Percentiles rank a stretch among this genome's conserved stretches.
Conservation (phyloP, 2,888 invertebrate species). For the Agonopterix subpropinquella region DNA sequence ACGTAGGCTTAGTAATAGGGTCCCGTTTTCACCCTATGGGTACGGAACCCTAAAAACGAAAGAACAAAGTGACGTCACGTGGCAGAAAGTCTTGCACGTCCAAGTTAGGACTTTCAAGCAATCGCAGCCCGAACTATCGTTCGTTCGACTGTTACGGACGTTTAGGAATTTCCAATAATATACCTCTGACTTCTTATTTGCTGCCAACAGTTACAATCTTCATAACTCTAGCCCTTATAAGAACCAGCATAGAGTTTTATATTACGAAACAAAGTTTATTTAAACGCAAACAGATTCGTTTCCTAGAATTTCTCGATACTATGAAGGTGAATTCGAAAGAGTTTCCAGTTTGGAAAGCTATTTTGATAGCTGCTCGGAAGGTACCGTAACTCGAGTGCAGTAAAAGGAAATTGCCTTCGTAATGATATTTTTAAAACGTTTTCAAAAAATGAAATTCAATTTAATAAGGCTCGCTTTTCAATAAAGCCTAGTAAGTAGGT, state of each 20-base stretch:
- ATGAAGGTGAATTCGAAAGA: conserved; percentile 63
- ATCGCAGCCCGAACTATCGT: conserved; percentile 57
- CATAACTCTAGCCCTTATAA: background rate
- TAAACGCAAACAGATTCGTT: conserved; percentile 24
- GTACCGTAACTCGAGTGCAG: conserved; percentile 35
- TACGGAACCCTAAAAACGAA: too few species aligned
- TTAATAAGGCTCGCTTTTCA: too few species aligned
- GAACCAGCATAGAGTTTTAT: conserved; percentile 12
- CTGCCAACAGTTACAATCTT: conserved; percentile 2
- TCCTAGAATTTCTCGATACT: conserved; percentile 43
- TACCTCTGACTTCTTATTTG: conserved; percentile 24
- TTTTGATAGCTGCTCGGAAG: conserved; percentile 28
- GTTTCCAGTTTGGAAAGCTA: conserved; percentile 51
- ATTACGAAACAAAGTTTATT: conserved; percentile 6
- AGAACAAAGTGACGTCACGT: conserved; percentile 20
- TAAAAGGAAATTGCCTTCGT: conserved; percentile 47
- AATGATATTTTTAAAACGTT: conserved; percentile 41
- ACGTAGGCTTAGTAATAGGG: too few species aligned
- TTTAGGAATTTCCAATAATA: conserved; percentile 71
- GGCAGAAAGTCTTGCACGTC: conserved; percentile 43
- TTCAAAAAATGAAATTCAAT: conserved; percentile 12
- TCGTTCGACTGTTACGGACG: conserved; percentile 58
- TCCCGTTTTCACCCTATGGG: too few species aligned
- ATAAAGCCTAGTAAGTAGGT: too few species aligned
- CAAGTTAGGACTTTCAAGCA: conserved; percentile 42